phyloP scores from a whole-genome alignment of 2,888 invertebrate species.

The Drosophila subquinaria region DNA sequence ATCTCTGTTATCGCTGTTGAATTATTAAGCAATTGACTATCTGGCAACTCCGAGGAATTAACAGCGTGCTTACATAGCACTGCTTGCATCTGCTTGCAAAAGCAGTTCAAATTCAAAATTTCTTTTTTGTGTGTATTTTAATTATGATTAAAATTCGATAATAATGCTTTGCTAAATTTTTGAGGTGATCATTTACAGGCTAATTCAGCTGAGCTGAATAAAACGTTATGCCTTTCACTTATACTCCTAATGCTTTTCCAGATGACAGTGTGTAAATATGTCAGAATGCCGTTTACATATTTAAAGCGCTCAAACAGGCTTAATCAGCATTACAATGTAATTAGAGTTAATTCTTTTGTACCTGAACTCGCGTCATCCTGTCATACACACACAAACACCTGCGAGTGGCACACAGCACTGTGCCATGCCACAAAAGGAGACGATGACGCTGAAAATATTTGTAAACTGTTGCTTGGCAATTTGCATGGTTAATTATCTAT shows the following conservation, averaged over 20 bases:
- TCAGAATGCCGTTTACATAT: constrained; percentile 70
- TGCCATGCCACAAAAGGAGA: constrained; percentile 28
- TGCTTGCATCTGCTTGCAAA: background rate
- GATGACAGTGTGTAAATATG: constrained; percentile 53
- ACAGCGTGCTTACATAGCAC: background rate
- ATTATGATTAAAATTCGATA: background rate
- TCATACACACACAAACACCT: constrained; percentile 20
- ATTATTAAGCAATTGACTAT: background rate
- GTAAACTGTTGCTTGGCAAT: constrained; percentile 78
- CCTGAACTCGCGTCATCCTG: constrained; percentile 50
- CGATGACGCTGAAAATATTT: constrained; percentile 66
- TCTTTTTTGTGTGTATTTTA: background rate
- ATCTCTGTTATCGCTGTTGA: background rate
- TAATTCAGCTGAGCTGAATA: background rate
- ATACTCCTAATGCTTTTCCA: background rate
- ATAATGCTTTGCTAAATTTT: background rate
- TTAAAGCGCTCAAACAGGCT: constrained; percentile 73
- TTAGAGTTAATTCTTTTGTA: constrained; percentile 79
- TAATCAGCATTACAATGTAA: constrained; percentile 82
- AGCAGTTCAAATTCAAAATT: background rate
- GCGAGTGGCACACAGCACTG: constrained; percentile 22
- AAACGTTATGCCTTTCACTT: background rate
- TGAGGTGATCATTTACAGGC: background rate
- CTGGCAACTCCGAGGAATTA: background rate
- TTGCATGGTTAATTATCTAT: constrained; percentile 82